Percentiles rank a stretch among this genome's conserved stretches.
phyloP scores from a whole-genome alignment of 2,888 invertebrate genomes.

The Heliconius charithonia region DNA sequence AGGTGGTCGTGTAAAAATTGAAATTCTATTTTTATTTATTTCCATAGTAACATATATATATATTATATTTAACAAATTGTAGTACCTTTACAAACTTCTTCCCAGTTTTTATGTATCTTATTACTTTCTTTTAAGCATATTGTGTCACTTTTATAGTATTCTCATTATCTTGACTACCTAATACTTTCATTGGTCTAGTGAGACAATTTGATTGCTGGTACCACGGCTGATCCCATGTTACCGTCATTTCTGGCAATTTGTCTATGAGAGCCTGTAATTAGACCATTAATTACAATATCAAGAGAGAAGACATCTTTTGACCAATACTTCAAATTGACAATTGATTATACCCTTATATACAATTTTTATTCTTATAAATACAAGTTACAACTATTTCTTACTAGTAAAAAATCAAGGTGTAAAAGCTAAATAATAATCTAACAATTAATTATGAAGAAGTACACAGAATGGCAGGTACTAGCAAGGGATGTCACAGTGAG shows the following conservation, averaged over 20 bases:
- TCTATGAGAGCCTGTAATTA: constrained; percentile 50
- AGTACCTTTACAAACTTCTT: constrained; percentile 62
- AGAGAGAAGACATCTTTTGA: neutral
- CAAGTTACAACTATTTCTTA: too few relatives aligned
- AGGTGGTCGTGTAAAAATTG: too few relatives aligned
- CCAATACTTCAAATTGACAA: neutral
- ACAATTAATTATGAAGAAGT: too few relatives aligned
- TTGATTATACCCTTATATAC: too few relatives aligned
- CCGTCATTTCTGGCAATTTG: constrained; percentile 52
- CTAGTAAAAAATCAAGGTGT: too few relatives aligned
- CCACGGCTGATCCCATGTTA: constrained; percentile 73
- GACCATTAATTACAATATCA: neutral
- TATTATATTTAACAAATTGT: neutral
- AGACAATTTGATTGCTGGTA: constrained; percentile 62
- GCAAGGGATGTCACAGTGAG: too few relatives aligned
- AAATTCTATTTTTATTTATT: too few relatives aligned
- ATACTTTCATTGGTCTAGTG: constrained; percentile 55
- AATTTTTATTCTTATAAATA: too few relatives aligned
- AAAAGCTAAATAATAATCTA: too few relatives aligned
- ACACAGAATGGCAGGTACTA: too few relatives aligned
- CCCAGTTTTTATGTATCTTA: constrained; percentile 66
- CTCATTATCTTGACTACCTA: constrained; percentile 46
- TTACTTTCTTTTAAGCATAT: constrained; percentile 65
- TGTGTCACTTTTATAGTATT: constrained; percentile 56
- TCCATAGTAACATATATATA: neutral